Evolutionary conservation across 2,888 invertebrate genomes (phyloP).

Genomic region (Ornithoptera priamus): DNA sequence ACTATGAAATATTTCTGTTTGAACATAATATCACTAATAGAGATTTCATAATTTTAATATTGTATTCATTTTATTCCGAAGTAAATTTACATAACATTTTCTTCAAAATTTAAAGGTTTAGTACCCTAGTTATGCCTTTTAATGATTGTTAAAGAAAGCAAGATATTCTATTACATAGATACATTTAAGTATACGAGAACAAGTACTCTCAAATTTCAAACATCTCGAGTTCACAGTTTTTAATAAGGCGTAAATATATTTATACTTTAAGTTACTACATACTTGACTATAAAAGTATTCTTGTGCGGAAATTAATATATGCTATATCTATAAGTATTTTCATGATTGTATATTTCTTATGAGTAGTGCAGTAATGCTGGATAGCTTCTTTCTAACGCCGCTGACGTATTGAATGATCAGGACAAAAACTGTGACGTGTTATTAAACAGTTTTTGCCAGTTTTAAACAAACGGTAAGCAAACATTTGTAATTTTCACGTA

Average conservation of each 20-base stretch:
- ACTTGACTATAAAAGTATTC: no score
- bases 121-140: neutral
- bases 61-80: constrained; percentile 21
- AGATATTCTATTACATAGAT: neutral
- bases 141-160: neutral
- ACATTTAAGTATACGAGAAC: no score
- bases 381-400: neutral
- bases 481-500: constrained; percentile 49
- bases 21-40: constrained; percentile 29
- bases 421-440: neutral
- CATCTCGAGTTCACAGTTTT: no score
- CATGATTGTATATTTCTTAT: no score
- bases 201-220: no score
- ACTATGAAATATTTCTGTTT: constrained; percentile 37
- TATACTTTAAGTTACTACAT: no score
- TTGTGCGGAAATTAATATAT: no score
- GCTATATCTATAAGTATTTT: no score
- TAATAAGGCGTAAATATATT: no score
- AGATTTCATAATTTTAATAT: constrained; percentile 30
- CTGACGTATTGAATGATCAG: neutral
- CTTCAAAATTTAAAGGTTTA: neutral
- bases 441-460: constrained; percentile 24
- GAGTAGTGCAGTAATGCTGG: no score
- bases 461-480: constrained; percentile 29
- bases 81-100: neutral